phyloP scores from a whole-genome alignment of 1,140 invertebrate species.

The Lamellibrachia luymesi region DNA sequence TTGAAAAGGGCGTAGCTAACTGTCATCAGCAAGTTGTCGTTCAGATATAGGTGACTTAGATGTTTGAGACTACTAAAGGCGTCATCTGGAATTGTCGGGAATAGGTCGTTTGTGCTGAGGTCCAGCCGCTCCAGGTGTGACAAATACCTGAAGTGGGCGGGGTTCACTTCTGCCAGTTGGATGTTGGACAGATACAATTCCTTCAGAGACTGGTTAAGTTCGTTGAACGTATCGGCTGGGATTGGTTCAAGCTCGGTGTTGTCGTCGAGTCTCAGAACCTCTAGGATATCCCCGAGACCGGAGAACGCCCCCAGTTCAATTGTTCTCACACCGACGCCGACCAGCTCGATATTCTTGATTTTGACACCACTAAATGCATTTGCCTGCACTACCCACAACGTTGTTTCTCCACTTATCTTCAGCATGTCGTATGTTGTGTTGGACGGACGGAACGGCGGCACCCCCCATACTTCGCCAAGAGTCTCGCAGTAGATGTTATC shows the following conservation, averaged over 20 bases:
- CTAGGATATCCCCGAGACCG: neutral
- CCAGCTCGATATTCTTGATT: neutral
- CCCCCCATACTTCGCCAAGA: neutral
- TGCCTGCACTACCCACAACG: neutral
- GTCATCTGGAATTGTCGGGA: too few relatives aligned
- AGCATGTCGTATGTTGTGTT: neutral
- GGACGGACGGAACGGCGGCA: neutral
- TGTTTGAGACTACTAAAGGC: too few relatives aligned
- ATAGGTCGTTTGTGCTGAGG: too few relatives aligned
- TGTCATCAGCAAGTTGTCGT: too few relatives aligned
- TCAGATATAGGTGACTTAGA: too few relatives aligned
- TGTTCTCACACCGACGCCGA: neutral
- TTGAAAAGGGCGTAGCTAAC: too few relatives aligned
- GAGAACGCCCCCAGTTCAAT: neutral
- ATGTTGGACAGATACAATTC: too few relatives aligned
- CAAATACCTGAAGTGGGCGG: too few relatives aligned
- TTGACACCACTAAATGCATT: neutral
- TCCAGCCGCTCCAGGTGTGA: too few relatives aligned
- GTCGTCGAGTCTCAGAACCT: neutral
- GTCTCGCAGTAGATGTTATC: neutral
- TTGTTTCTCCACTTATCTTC: neutral
- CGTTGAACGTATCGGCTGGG: too few relatives aligned
- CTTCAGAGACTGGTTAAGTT: too few relatives aligned
- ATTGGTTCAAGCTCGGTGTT: neutral
- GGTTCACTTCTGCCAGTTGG: too few relatives aligned